phyloP scores from a whole-genome alignment of 2,797 vertebrate genomes.

The Acrossocheilus fasciatus region DNA sequence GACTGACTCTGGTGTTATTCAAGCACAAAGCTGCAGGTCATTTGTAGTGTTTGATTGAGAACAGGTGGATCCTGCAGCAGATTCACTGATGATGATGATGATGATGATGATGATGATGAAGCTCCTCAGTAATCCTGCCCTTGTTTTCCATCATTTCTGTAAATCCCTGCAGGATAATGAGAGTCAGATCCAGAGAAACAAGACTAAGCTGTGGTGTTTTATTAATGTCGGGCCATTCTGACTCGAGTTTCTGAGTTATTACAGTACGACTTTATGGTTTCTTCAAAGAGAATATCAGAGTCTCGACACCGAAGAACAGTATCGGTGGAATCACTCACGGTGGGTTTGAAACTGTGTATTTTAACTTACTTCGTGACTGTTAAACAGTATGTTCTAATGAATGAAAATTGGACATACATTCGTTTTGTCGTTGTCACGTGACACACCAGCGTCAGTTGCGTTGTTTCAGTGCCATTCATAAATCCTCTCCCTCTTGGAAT shows the following conservation, averaged over 20 bases:
- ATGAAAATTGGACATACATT: no score
- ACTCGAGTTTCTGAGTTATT: background rate
- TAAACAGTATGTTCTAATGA: no score
- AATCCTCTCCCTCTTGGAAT: no score
- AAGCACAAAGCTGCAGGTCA: background rate
- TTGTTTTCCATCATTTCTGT: conserved; percentile 9
- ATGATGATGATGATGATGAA: conserved; percentile 1
- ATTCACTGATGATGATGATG: background rate
- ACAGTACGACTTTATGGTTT: background rate
- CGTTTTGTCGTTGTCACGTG: no score
- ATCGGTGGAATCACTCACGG: no score
- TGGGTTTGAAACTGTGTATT: background rate
- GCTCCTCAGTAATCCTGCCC: background rate
- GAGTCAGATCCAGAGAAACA: background rate
- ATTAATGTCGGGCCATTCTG: conserved; percentile 1
- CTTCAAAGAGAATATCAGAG: background rate
- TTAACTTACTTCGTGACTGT: no score
- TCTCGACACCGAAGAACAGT: no score
- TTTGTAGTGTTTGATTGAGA: background rate
- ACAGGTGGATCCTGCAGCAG: background rate
- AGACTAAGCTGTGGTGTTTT: conserved; percentile 10
- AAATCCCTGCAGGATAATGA: conserved; percentile 23
- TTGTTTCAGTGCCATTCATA: no score
- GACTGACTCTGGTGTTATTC: background rate
- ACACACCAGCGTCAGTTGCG: no score